Conservation (phyloP, 2,113 vertebrate genomes). For the Corydoras sp. region DNA sequence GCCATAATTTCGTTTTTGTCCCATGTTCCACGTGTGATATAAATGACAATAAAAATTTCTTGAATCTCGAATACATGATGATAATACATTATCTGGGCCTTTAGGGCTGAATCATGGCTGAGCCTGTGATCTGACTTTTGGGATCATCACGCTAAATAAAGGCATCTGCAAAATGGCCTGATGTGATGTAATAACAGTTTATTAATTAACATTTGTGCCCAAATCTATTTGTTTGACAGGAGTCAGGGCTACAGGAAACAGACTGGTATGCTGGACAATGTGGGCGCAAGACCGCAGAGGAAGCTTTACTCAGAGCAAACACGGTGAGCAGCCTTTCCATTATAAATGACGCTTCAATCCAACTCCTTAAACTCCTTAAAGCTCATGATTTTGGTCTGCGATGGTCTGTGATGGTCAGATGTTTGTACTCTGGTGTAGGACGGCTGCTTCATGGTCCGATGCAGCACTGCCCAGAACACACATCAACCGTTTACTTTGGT, state of each 20-base stretch:
- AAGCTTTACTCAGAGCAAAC: conserved; percentile 58
- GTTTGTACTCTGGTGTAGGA: conserved; percentile 57
- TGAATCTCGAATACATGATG: too few relatives aligned
- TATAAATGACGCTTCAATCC: background rate
- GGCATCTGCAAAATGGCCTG: too few relatives aligned
- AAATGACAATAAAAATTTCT: too few relatives aligned
- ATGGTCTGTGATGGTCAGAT: background rate
- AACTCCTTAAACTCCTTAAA: background rate
- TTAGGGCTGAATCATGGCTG: too few relatives aligned
- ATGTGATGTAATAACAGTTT: background rate
- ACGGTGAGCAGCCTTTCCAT: conserved; percentile 53
- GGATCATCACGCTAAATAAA: too few relatives aligned
- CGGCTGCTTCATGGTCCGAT: conserved; percentile 73
- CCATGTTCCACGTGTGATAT: too few relatives aligned
- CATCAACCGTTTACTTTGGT: conserved; percentile 77
- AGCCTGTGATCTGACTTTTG: too few relatives aligned
- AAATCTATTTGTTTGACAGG: conserved; percentile 32
- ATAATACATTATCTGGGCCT: too few relatives aligned
- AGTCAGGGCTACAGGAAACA: conserved; percentile 48
- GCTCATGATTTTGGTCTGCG: background rate
- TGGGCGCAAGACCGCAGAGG: conserved; percentile 69
- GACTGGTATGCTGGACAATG: conserved; percentile 74
- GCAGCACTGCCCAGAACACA: conserved; percentile 64
- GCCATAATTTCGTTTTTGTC: too few relatives aligned
- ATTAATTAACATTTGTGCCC: background rate